Evolutionary conservation across 2,797 vertebrate species (phyloP), one percentile per base, ranked within the genome.

Genomic region (Alosa sapidissima): DNA sequence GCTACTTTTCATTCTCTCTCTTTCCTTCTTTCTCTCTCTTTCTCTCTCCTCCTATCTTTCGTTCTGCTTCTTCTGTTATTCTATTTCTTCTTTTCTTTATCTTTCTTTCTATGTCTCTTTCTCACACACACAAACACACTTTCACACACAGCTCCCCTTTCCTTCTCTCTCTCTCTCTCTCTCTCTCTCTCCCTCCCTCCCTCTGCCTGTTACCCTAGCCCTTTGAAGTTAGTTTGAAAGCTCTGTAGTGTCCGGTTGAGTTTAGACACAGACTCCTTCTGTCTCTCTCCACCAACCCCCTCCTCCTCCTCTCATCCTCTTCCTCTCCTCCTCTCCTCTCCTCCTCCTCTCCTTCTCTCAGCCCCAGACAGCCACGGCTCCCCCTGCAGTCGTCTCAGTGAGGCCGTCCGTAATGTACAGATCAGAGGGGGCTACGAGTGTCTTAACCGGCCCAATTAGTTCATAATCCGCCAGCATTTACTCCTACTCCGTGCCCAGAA

Each of bases 171-270:
- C 0, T 83, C 62, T 45, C 4, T 84, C 62, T 54, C 28, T 75
- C 60, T 16, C 49, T 51, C 24, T 10, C 68, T 11, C 82, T 68
- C 81, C 13, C 24, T 47, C 54, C 13, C 21, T 60, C 60, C 41
- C 13, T 68, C 75, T 51, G 5, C 16, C 72, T 47, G 16, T 78
- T 54, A 21, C 68, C 68, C 81, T 47, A 58, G 85, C 87, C 83
- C 86, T 92, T 89, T 91, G 87, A 91, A 93, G 91, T 78, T 86
- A 33, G 84, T 88, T 81, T 87, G 86, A 88, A 90, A 87, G 89
- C 89, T 87, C 85, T 88, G 85, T 89, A 85, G 87, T 86, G 90
- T 89, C 91, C 90, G 33, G 88, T 89, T 88, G 87, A 75, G 81
- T 87, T 89, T 84, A 84, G 82, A 75, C 87, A 81, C 86, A 86